Percentiles rank a stretch among this genome's conserved stretches.
Conservation (phyloP, 2,888 invertebrate genomes). For the Siphlonurus alternatus region DNA sequence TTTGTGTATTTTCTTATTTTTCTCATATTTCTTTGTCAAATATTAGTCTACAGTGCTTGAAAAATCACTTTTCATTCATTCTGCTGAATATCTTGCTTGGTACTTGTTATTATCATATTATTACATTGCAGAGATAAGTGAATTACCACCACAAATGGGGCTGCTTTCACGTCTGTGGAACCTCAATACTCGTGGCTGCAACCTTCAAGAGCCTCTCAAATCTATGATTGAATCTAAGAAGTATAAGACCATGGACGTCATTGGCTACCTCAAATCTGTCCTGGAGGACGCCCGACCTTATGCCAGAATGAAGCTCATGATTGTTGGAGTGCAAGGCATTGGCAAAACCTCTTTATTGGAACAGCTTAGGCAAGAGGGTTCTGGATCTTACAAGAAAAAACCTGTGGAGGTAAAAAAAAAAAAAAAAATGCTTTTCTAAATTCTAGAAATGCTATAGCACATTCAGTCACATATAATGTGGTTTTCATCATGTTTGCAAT, state of each 20-base stretch:
- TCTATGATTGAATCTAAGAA: conserved; percentile 85
- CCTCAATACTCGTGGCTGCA: conserved; percentile 78
- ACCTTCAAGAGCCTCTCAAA: conserved; percentile 69
- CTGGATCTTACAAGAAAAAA: conserved; percentile 49
- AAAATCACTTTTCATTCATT: too few relatives aligned
- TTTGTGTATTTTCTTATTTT: too few relatives aligned
- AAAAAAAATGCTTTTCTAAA: too few relatives aligned
- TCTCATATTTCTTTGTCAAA: too few relatives aligned
- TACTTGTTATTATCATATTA: conserved; percentile 4
- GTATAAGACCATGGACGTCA: conserved; percentile 84
- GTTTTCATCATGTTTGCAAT: too few relatives aligned
- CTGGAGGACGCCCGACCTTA: conserved; percentile 83
- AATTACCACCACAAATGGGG: conserved; percentile 91
- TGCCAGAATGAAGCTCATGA: conserved; percentile 89
- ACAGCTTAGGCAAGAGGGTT: conserved; percentile 73
- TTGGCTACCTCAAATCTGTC: conserved; percentile 81
- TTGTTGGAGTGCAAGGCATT: conserved; percentile 77
- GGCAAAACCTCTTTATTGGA: conserved; percentile 87
- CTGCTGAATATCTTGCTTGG: not conserved
- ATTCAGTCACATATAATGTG: too few relatives aligned
- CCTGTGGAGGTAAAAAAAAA: conserved; percentile 48
- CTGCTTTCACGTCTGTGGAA: conserved; percentile 90
- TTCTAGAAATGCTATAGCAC: too few relatives aligned
- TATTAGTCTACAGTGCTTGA: too few relatives aligned
- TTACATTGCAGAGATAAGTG: conserved; percentile 57